A percentile compares a stretch with the other conserved stretches of the same genome.
Conservation (phyloP, 2,888 invertebrate species). For the Dendrolimus pini region DNA sequence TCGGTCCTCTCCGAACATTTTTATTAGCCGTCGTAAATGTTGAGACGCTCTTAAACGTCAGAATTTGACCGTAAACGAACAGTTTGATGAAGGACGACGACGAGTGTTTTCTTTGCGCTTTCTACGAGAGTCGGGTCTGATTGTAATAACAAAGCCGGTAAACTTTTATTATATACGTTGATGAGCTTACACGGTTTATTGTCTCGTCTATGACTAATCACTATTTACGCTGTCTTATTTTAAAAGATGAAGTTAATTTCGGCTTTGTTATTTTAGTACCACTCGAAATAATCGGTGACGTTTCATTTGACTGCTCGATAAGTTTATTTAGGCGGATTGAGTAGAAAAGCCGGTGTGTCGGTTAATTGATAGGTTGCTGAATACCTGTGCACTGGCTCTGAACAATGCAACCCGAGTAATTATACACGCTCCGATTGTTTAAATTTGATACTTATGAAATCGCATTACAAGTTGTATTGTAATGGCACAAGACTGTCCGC, state of each 20-base stretch:
- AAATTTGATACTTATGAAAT: constrained; percentile 72
- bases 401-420: constrained; percentile 63
- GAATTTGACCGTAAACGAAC: constrained; percentile 66
- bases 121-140: constrained; percentile 19
- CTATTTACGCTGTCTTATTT: constrained; percentile 44
- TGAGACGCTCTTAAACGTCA: constrained; percentile 69
- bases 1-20: constrained; percentile 61
- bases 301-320: constrained; percentile 21
- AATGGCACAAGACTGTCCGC: constrained; percentile 23
- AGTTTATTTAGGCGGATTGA: constrained; percentile 64
- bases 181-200: constrained; percentile 67
- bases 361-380: constrained; percentile 65
- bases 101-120: constrained; percentile 67
- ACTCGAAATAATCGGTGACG: constrained; percentile 32
- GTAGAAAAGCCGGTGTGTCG: constrained; percentile 34
- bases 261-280: constrained; percentile 54
- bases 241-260: constrained; percentile 24
- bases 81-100: constrained; percentile 61
- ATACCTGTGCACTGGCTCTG: constrained; percentile 65
- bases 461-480: constrained; percentile 45
- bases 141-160: constrained; percentile 54
- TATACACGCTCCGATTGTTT: constrained; percentile 66
- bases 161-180: constrained; percentile 61
- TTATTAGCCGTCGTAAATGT: constrained; percentile 64
- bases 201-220: constrained; percentile 55